These are phyloP conservation scores for Ivindomyrus marchei DNA, from an alignment of 2,113 vertebrate species.

Conservation along the genomic window DNA sequence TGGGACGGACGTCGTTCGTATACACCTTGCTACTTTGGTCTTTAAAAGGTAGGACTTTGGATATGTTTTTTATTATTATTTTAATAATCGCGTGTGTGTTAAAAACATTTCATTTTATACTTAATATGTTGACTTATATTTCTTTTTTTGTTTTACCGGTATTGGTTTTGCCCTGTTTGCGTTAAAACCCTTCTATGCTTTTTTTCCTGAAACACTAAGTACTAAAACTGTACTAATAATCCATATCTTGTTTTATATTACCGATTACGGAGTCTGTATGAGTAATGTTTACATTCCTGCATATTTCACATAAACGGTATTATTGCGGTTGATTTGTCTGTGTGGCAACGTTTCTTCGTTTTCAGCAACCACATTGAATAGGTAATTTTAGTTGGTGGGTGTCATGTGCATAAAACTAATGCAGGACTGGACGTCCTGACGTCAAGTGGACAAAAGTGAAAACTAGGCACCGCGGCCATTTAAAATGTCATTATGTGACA, in stretches of 20 bases:
- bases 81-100: background rate
- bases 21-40: conserved; percentile 56
- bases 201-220: background rate
- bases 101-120: background rate
- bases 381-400: background rate
- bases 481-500: background rate
- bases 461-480: background rate
- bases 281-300: background rate
- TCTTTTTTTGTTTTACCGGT: background rate
- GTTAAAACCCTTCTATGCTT: background rate
- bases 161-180: background rate
- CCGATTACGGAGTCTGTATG: background rate
- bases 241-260: background rate
- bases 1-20: conserved; percentile 45
- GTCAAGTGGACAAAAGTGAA: background rate
- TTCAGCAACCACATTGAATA: background rate
- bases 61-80: background rate
- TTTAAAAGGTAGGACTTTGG: conserved; percentile 49
- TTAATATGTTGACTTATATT: background rate
- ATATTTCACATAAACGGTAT: background rate
- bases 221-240: background rate
- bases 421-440: background rate
- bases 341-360: background rate
- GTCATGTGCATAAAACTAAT: background rate
- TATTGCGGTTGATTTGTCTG: background rate